phyloP scores from a whole-genome alignment of 2,888 invertebrate species.

The Pammene aurita region DNA sequence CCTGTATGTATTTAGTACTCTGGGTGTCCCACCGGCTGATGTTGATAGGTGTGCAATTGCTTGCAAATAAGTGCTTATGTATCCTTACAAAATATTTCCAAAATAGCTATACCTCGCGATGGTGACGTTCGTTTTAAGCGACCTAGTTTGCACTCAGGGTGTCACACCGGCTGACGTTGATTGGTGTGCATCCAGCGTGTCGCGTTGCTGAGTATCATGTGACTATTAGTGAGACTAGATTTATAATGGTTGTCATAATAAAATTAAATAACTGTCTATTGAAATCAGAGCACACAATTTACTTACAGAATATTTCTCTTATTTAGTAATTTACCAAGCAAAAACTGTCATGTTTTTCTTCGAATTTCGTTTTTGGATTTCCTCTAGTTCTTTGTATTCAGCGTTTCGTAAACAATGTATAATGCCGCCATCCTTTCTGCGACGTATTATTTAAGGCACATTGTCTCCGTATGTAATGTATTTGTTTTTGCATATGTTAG shows the following conservation, averaged over 20 bases:
- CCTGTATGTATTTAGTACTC: slow-evolving; percentile 4
- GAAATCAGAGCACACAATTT: not conserved
- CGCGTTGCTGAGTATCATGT: slow-evolving; percentile 3
- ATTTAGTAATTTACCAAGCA: not conserved
- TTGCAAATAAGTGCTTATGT: too few species aligned
- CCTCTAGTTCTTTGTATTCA: slow-evolving; percentile 16
- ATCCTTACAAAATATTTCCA: too few species aligned
- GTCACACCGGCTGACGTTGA: slow-evolving; percentile 15
- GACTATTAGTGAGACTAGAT: slow-evolving; percentile 8
- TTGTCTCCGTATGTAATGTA: slow-evolving; percentile 9
- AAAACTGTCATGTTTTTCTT: slow-evolving; percentile 11
- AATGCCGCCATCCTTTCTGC: slow-evolving; percentile 17
- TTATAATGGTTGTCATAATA: not conserved
- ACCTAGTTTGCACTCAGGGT: not conserved
- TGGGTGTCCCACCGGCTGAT: not conserved
- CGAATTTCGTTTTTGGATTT: slow-evolving; percentile 22
- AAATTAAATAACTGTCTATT: not conserved
- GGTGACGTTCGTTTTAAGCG: not conserved
- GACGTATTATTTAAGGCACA: slow-evolving; percentile 26
- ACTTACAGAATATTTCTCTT: too few species aligned
- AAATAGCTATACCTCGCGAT: too few species aligned
- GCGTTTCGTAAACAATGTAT: slow-evolving; percentile 27
- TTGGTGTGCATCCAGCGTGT: slow-evolving; percentile 5
- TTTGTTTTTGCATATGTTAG: not conserved
- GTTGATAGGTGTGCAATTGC: slow-evolving; percentile 20